Base-by-base conservation (phyloP, 2,113 vertebrate genomes). In the Xenopus tropicalis region DNA sequence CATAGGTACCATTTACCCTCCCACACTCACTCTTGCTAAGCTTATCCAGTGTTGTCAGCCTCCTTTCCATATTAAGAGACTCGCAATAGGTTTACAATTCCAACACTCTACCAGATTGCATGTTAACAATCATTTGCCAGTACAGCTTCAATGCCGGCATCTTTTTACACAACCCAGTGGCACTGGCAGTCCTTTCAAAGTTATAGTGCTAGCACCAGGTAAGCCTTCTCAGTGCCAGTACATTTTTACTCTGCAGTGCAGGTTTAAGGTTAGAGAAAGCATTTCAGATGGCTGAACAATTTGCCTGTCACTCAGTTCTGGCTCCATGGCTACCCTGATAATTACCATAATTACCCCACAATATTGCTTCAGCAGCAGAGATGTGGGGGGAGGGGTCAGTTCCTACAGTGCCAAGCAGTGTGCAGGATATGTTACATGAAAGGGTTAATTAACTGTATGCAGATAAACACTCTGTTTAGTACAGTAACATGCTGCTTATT, bases 311-410 rank as follows among this genome's bases (percentile, higher is more conserved):
- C 19, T 54, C 52, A 54, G 5, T 54, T 17, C 52, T 54, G 52
- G 22, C 24, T 19, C 61, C 17, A 29, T 29, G 23, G 61, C 23
- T 29, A 62, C 61, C 25, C 61, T 62, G 25, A 62, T 62, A 62
- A 62, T 62, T 62, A 62, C 61, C 23, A 62, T 29, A 62, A 62
- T 62, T 62, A 62, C 25, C 61, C 61, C 17, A 19, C 61, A 62
- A 29, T 29, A 13, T 14, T 29, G 23, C 23, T 19, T 62, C 19
- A 14, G 61, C 61, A 62, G 61, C 23, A 62, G 61, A 62, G 23
- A 29, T n/a, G 29, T 62, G 61, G 25, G 22, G 61, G 61, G 22
- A 37, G 61, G 61, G 7, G 16, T 29, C 16, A 19, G 23, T 62
- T 17, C 14, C 61, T 24, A 62, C 25, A 62, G 25, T 29, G 14